Base-by-base conservation (phyloP, 2,113 vertebrate genomes). In the Engraulis encrasicolus region DNA sequence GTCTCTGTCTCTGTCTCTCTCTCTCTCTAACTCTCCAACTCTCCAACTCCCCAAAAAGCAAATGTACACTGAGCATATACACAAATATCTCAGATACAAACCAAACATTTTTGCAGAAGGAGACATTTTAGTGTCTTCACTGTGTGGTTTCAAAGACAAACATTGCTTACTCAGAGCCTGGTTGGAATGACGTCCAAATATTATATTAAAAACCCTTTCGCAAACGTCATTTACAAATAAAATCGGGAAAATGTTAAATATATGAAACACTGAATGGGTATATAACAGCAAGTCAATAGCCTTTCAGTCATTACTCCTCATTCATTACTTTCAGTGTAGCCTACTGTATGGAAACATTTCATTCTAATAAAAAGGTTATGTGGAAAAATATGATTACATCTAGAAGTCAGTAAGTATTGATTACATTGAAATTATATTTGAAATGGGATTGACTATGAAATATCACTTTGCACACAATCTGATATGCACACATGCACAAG, bases 341-440 rank as follows among this genome's bases (percentile, higher is more conserved):
- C n/a, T n/a, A n/a, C n/a, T n/a, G n/a, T n/a, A n/a, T n/a, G n/a
- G n/a, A n/a, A n/a, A n/a, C n/a, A n/a, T n/a, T n/a, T n/a, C n/a
- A n/a, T n/a, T n/a, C n/a, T n/a, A n/a, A n/a, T 31, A 14, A 66
- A 66, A 27, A 66, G 58, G 23, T 66, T 14, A 52, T 52, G 19
- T 17, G 58, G 31, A 12, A 11, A 27, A 66, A 66, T 2, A 27
- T 27, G 17, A 54, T 54, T 54, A 54, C 50, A 1, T 66, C 58
- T 61, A 11, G 12, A 66, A 66, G 31, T 66, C 58, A 66, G 9
- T 66, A 66, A 27, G 7, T 14, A 66, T 12, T 27, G 23, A 15
- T 27, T 66, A 66, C 23, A 66, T 66, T n/a, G 58, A 66, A 66
- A 54, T n/a, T n/a, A n/a, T n/a, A n/a, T n/a, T n/a, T n/a, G n/a